phyloP scores from a whole-genome alignment of 2,113 vertebrate species.

The Oceanodroma tethys region DNA sequence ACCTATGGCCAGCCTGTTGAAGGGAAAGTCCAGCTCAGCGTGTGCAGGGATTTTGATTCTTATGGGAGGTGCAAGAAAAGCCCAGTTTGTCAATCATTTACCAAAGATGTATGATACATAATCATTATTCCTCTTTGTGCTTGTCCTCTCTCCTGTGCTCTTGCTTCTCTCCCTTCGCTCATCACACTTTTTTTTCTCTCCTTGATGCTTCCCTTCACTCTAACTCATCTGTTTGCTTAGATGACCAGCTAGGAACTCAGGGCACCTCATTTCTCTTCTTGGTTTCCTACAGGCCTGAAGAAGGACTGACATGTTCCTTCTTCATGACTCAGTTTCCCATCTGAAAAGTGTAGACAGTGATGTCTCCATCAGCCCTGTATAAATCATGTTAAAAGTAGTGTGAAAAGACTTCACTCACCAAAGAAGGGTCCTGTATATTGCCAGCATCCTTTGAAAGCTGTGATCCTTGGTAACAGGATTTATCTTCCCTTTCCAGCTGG shows the following conservation, averaged over 20 bases:
- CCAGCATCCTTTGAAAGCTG: background rate
- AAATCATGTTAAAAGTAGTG: background rate
- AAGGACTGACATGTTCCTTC: background rate
- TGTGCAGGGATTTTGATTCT: slow-evolving; percentile 41
- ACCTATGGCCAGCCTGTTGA: slow-evolving; percentile 62
- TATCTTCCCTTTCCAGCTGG: slow-evolving; percentile 35
- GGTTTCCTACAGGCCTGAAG: background rate
- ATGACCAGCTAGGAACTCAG: background rate
- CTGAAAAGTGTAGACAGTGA: background rate
- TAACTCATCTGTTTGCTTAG: background rate
- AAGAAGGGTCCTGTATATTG: background rate
- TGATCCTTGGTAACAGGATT: background rate
- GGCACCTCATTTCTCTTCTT: background rate
- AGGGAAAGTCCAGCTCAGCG: slow-evolving; percentile 17
- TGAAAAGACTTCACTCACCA: background rate
- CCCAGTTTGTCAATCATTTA: slow-evolving; percentile 41
- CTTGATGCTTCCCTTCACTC: background rate
- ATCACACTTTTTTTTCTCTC: background rate
- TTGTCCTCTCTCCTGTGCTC: background rate
- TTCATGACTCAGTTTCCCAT: background rate
- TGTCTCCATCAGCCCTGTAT: background rate
- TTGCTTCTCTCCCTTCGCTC: background rate
- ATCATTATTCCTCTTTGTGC: background rate
- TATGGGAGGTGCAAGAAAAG: slow-evolving; percentile 35
- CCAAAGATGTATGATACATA: slow-evolving; percentile 28